Percentiles rank a stretch among this genome's conserved stretches.
Evolutionary conservation across 2,113 vertebrate genomes (phyloP).

Genomic region (Phoenicopterus ruber): DNA sequence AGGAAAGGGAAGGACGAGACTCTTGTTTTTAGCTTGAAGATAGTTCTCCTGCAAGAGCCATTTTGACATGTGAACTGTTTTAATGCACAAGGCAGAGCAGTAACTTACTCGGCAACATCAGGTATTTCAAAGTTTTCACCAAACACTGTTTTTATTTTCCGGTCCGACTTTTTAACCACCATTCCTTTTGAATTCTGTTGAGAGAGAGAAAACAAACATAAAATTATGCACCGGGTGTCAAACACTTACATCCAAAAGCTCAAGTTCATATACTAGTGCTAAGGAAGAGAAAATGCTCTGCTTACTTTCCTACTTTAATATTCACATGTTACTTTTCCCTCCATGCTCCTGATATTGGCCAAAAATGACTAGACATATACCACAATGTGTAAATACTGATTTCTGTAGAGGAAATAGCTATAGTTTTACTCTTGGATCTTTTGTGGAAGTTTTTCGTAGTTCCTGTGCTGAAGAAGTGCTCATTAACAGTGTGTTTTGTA

Average conservation of each 20-base stretch:
- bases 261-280: neutral
- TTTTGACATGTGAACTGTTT: neutral
- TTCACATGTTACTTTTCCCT: fast-evolving
- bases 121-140: slow-evolving; percentile 55
- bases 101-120: slow-evolving; percentile 64
- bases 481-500: neutral
- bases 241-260: neutral
- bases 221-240: neutral
- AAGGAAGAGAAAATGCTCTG: neutral
- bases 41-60: neutral
- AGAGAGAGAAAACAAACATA: neutral
- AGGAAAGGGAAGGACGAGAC: neutral
- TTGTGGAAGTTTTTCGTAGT: neutral
- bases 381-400: neutral
- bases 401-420: neutral
- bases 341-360: neutral
- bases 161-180: slow-evolving; percentile 38
- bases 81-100: neutral
- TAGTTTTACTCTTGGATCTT: neutral
- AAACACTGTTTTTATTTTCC: slow-evolving; percentile 13
- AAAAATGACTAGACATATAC: neutral
- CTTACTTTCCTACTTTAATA: neutral
- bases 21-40: neutral
- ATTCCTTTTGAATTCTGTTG: slow-evolving; percentile 70
- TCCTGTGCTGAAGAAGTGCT: neutral